phyloP scores from a whole-genome alignment of 2,888 invertebrate genomes.

The Protodeltote pygarga region DNA sequence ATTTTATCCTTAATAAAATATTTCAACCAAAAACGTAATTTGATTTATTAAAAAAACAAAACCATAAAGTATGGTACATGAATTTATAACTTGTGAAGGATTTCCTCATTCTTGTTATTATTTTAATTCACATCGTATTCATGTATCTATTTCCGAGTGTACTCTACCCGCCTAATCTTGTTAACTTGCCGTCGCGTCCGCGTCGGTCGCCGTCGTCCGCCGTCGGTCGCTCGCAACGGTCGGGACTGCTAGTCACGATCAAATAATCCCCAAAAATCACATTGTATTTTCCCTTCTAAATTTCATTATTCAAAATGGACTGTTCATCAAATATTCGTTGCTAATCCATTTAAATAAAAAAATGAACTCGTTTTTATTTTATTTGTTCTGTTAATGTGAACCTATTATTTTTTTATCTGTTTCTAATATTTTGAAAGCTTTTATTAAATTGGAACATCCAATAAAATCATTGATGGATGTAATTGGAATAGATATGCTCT shows the following conservation, averaged over 20 bases:
- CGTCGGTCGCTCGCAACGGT: slow-evolving; percentile 11
- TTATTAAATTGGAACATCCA: slow-evolving; percentile 28
- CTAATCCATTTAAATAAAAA: not conserved
- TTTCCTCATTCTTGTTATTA: slow-evolving; percentile 32
- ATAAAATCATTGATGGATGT: slow-evolving; percentile 24
- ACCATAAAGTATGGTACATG: slow-evolving; percentile 1
- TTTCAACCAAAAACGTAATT: not conserved
- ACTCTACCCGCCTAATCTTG: slow-evolving; percentile 14
- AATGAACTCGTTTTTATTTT: not conserved
- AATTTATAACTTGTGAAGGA: slow-evolving; percentile 8
- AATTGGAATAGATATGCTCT: slow-evolving; percentile 37
- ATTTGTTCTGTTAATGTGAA: slow-evolving; percentile 1
- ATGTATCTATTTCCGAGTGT: slow-evolving; percentile 18
- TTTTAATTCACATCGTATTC: slow-evolving; percentile 28
- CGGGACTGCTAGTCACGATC: not conserved
- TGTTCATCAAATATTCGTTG: no score
- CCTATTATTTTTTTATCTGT: not conserved
- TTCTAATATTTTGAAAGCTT: slow-evolving; percentile 20
- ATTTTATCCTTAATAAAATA: not conserved
- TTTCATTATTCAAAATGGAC: no score
- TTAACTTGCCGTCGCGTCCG: slow-evolving; percentile 19
- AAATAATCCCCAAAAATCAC: not conserved
- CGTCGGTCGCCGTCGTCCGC: no score
- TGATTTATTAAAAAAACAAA: not conserved
- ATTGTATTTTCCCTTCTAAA: not conserved